phyloP scores from a whole-genome alignment of 2,113 vertebrate genomes.

The Aramus guarauna region DNA sequence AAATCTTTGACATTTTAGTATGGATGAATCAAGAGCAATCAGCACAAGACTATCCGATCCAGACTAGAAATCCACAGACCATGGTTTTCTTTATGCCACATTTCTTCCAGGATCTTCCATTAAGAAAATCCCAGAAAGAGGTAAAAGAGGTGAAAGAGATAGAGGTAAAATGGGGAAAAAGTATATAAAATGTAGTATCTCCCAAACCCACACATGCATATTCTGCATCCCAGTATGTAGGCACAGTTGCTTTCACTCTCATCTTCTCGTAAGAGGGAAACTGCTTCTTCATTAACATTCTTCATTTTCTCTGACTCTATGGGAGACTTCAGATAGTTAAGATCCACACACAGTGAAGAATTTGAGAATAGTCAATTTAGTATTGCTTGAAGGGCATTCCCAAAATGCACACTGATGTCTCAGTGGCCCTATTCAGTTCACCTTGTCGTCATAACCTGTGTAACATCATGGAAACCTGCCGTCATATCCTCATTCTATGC shows the following conservation, averaged over 20 bases:
- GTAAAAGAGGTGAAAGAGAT: neutral
- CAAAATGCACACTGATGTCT: neutral
- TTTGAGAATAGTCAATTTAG: neutral
- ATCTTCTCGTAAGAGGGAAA: neutral
- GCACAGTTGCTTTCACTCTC: neutral
- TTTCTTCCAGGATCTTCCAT: neutral
- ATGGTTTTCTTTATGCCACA: neutral
- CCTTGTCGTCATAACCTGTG: constrained; percentile 2
- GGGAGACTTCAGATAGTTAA: neutral
- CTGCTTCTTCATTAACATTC: neutral
- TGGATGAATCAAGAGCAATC: neutral
- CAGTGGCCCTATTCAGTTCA: neutral
- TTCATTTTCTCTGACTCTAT: neutral
- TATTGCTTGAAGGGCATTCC: neutral
- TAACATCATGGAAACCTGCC: neutral
- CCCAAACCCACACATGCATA: neutral
- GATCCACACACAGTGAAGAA: neutral
- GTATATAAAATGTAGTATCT: neutral
- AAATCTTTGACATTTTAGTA: neutral
- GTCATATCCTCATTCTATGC: neutral
- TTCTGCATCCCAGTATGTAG: neutral
- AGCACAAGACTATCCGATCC: neutral
- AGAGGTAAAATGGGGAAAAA: neutral
- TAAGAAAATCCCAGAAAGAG: neutral
- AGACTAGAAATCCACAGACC: neutral